Evolutionary conservation across 2,113 vertebrate genomes (phyloP).

Genomic region (Podiceps cristatus): DNA sequence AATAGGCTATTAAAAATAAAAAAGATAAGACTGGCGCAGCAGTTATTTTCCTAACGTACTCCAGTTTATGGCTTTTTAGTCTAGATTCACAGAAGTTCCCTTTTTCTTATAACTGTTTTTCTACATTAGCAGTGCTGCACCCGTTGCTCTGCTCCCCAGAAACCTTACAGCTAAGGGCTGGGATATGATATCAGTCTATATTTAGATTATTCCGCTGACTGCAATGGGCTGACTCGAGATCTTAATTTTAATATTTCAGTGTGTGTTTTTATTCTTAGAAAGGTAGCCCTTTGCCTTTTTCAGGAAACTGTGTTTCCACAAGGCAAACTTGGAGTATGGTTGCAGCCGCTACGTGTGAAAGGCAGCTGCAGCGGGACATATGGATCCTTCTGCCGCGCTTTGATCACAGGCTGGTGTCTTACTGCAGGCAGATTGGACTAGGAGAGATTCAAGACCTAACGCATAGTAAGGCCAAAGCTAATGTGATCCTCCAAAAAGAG

Average conservation of each 20-base stretch:
- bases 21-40: background rate
- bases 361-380: background rate
- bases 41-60: constrained; percentile 8
- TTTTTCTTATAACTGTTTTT: background rate
- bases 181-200: accelerated
- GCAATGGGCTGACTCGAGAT: background rate
- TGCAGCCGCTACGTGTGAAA: background rate
- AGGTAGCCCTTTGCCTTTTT: background rate
- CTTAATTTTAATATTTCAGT: background rate
- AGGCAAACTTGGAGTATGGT: background rate
- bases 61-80: background rate
- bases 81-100: background rate
- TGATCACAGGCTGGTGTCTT: background rate
- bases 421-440: background rate
- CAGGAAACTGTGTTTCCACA: background rate
- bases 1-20: background rate
- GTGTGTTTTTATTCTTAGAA: background rate
- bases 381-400: background rate
- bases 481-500: background rate
- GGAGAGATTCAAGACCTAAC: background rate
- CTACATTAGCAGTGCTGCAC: background rate
- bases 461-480: background rate
- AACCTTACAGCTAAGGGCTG: background rate
- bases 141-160: background rate
- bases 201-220: background rate